phyloP scores from a whole-genome alignment of 2,113 vertebrate species.

The Corapipo altera region DNA sequence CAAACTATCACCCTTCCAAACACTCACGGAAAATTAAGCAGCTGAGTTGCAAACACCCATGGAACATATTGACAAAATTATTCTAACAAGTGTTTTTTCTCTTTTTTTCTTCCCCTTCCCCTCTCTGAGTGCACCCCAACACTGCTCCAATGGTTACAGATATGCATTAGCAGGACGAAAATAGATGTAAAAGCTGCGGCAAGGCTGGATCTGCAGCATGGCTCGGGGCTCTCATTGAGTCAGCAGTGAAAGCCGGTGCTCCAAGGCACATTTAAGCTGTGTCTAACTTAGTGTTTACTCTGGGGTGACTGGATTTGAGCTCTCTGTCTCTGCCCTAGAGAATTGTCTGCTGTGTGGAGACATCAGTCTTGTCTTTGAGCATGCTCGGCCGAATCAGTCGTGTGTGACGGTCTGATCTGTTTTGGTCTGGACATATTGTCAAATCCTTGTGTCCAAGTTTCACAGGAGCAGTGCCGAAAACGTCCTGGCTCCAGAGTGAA shows the following conservation, averaged over 20 bases:
- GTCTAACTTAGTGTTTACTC: slow-evolving; percentile 71
- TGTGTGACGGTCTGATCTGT: slow-evolving; percentile 71
- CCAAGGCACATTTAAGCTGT: slow-evolving; percentile 53
- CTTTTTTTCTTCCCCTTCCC: neutral
- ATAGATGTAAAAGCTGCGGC: slow-evolving; percentile 35
- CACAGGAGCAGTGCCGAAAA: slow-evolving; percentile 70
- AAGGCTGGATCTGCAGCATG: slow-evolving; percentile 54
- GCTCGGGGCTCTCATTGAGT: slow-evolving; percentile 50
- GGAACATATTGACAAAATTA: neutral
- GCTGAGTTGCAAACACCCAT: neutral
- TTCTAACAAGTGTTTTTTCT: neutral
- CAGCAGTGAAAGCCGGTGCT: slow-evolving; percentile 42
- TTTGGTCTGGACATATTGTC: slow-evolving; percentile 71
- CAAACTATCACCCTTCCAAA: neutral
- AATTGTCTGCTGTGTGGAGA: slow-evolving; percentile 33
- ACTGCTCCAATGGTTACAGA: rapidly evolving
- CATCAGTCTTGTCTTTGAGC: slow-evolving; percentile 70
- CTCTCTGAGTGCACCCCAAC: neutral
- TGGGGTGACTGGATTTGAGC: slow-evolving; percentile 70
- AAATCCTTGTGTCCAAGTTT: slow-evolving; percentile 64
- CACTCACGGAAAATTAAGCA: neutral
- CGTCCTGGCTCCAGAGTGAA: slow-evolving; percentile 69
- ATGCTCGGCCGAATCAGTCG: slow-evolving; percentile 56
- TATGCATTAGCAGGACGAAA: rapidly evolving
- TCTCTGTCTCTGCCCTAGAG: slow-evolving; percentile 46